These are phyloP conservation scores for Indri indri DNA, from an alignment of 2,113 vertebrate species.

Conservation along the genomic window DNA sequence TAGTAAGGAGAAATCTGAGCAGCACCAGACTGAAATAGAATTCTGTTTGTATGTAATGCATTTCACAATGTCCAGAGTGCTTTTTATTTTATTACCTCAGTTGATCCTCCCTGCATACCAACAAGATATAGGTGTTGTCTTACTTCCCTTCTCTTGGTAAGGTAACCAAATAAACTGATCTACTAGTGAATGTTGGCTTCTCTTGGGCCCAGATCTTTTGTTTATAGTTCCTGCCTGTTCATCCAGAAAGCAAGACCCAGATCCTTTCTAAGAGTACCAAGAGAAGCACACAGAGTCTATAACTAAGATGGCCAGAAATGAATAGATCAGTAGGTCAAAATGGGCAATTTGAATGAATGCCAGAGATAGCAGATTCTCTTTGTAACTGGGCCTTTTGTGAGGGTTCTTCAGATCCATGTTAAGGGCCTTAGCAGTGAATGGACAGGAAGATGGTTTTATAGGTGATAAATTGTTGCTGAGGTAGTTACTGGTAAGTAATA, in stretches of 20 bases:
- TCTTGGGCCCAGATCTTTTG: background rate
- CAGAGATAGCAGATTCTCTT: background rate
- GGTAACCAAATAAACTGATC: background rate
- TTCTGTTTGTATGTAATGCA: background rate
- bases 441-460: constrained; percentile 2
- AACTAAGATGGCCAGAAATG: background rate
- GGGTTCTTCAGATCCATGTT: background rate
- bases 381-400: background rate
- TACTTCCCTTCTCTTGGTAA: background rate
- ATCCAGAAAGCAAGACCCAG: background rate
- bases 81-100: background rate
- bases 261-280: background rate
- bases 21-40: background rate
- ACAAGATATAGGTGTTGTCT: background rate
- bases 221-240: background rate
- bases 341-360: background rate
- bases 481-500: background rate
- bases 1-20: background rate
- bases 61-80: background rate
- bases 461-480: background rate
- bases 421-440: background rate
- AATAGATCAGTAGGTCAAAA: background rate
- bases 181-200: background rate
- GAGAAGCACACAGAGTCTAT: background rate
- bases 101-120: background rate